Evolutionary conservation across 2,888 invertebrate genomes (phyloP), one percentile per base, ranked within the genome.

Genomic region (Cantharis flavilabris): DNA sequence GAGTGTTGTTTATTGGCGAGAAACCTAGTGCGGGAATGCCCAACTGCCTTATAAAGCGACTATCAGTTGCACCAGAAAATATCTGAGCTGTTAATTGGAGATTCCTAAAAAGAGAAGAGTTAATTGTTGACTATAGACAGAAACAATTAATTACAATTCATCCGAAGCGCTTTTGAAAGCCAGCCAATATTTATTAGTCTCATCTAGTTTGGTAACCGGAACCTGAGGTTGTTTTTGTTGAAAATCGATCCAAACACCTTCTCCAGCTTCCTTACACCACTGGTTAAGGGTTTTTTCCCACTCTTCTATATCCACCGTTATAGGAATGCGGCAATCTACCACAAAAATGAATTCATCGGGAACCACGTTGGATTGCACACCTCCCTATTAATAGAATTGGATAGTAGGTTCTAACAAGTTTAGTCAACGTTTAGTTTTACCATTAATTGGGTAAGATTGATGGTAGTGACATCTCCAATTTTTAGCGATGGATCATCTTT

Each of bases 11-110:
- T 90, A 98, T 95, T 0, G 98, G 97, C 0, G 97, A 96, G 89
- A 98, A 97, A 16, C 98, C 96, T 78, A 98, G 89, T 0, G 96
- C 96, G 2, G 96, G 95, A 73, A 95, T 91, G 10, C 95, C 96
- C 63, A 91, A 90, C 85, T 90, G 88, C 84, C 98, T 92, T 14
- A 98, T 88, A 85, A 93, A 97, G 80, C 97, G 92, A 84, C 95
- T 95, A 86, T 98, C 98, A 0, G 98, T 98, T 49, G 95, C 97
- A 2, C 96, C 98, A 0, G 97, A 95, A 86, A 97, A 98, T 72
- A 97, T 94, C 84, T 94, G 92, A 73, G 91, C 90, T 80, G 92
- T 92, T 81, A 94, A 86, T 83, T 92, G 92, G 7, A 96, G 87
- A 9, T 91, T 91, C 87, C 95, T 96, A 79, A 28, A 72, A 72